Evolutionary conservation across 2,113 vertebrate species (phyloP).

Genomic region (Ramphastos sulfuratus): DNA sequence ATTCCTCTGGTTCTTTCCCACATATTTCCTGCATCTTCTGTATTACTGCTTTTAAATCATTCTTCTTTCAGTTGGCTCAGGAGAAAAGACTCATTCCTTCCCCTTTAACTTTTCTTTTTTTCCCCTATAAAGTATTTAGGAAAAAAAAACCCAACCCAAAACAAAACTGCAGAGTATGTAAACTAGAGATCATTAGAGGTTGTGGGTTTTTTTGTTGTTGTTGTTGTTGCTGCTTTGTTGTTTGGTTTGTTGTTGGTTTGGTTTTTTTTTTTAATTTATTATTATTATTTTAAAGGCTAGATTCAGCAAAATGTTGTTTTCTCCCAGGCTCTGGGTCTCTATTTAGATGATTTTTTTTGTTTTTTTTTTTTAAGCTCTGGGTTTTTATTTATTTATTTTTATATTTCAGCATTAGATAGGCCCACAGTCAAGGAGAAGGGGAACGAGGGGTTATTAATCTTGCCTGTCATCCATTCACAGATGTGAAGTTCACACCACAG

Average conservation of each 20-base stretch:
- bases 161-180: slow-evolving; percentile 74
- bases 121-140: slow-evolving; percentile 61
- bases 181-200: slow-evolving; percentile 80
- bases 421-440: slow-evolving; percentile 81
- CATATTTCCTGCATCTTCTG: background rate
- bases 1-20: background rate
- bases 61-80: slow-evolving; percentile 43
- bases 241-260: background rate
- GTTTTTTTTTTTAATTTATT: background rate
- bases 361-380: slow-evolving; percentile 64
- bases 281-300: slow-evolving; percentile 70
- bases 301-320: slow-evolving; percentile 93
- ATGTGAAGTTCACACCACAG: slow-evolving; percentile 93
- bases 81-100: slow-evolving; percentile 23
- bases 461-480: slow-evolving; percentile 96
- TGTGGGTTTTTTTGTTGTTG: background rate
- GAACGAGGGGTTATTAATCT: slow-evolving; percentile 93
- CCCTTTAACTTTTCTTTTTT: slow-evolving; percentile 58
- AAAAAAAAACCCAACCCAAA: slow-evolving; percentile 29
- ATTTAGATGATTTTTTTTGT: slow-evolving; percentile 76
- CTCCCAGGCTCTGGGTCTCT: slow-evolving; percentile 83
- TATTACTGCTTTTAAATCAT: background rate
- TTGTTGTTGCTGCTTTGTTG: background rate
- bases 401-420: slow-evolving; percentile 83
- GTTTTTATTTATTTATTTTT: slow-evolving; percentile 83